Conservation (phyloP, 2,797 vertebrate genomes). For the Hippocampus kuda region DNA sequence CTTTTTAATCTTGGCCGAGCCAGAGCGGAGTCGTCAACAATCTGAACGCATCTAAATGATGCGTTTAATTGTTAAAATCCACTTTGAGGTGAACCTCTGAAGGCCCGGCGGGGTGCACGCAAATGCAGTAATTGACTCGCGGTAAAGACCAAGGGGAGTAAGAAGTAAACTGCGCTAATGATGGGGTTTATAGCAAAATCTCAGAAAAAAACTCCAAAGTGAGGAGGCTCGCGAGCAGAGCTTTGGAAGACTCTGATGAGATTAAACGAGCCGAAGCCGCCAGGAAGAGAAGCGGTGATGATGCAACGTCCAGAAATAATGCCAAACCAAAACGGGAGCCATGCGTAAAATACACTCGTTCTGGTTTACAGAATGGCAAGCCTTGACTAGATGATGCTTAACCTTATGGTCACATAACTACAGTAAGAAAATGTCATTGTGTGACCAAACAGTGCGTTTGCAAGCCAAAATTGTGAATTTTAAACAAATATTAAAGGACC, state of each 20-base stretch:
- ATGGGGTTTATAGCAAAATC: conserved; percentile 9
- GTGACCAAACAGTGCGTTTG: not conserved
- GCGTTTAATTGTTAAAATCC: not conserved
- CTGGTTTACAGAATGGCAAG: conserved; percentile 23
- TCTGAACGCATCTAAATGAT: not conserved
- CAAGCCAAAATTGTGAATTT: not conserved
- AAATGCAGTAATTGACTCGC: conserved; percentile 11
- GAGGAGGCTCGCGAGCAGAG: not conserved
- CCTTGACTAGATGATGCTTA: not conserved
- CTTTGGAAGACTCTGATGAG: conserved; percentile 23
- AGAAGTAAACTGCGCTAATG: conserved; percentile 10
- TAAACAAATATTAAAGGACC: not conserved
- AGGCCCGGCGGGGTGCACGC: conserved; percentile 2
- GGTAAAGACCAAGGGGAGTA: conserved; percentile 11
- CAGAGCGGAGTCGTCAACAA: conserved; percentile 6
- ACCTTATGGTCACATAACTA: not conserved
- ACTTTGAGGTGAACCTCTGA: not conserved
- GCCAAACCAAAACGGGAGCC: conserved; percentile 31
- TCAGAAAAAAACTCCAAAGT: not conserved
- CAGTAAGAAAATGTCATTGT: conserved; percentile 19
- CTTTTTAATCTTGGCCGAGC: conserved; percentile 10
- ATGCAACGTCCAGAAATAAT: conserved; percentile 52
- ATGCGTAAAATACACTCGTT: conserved; percentile 4
- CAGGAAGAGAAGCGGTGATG: conserved; percentile 32
- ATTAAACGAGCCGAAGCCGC: conserved; percentile 29